phyloP scores from a whole-genome alignment of 2,888 invertebrate species.

The Nipponacmea schrenckii region DNA sequence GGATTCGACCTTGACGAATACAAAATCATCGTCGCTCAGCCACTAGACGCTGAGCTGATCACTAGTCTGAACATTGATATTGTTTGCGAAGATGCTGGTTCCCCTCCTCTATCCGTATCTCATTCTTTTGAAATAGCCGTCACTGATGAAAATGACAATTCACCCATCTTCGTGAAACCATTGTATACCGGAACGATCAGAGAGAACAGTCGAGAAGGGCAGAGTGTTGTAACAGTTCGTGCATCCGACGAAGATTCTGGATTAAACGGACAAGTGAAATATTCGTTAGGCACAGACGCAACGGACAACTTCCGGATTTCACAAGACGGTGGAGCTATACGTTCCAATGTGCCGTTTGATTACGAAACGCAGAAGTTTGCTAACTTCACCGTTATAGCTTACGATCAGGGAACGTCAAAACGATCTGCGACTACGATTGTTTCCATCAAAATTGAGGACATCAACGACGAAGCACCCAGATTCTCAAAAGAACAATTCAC shows the following conservation, averaged over 20 bases:
- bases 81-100: constrained; percentile 58
- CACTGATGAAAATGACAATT: constrained; percentile 61
- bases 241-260: constrained; percentile 55
- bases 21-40: constrained; percentile 49
- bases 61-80: constrained; percentile 48
- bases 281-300: constrained; percentile 44
- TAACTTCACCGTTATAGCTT: constrained; percentile 48
- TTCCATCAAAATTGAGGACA: constrained; percentile 42
- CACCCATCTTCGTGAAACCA: constrained; percentile 47
- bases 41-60: constrained; percentile 53
- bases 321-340: constrained; percentile 42
- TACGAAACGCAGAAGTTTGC: constrained; percentile 43
- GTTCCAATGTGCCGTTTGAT: constrained; percentile 47
- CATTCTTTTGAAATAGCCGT: constrained; percentile 53
- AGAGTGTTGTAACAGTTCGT: constrained; percentile 47
- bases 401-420: constrained; percentile 47
- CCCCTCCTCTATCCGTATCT: constrained; percentile 45
- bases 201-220: constrained; percentile 56
- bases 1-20: constrained; percentile 46
- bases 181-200: constrained; percentile 43
- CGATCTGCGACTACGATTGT: constrained; percentile 44
- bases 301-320: constrained; percentile 45
- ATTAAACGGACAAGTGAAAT: constrained; percentile 41
- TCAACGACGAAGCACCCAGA: constrained; percentile 52
- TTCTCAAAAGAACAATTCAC: constrained; percentile 44